These are phyloP conservation scores for Silurus lanzhouensis DNA, from an alignment of 2,797 vertebrate genomes.

Conservation along the genomic window DNA sequence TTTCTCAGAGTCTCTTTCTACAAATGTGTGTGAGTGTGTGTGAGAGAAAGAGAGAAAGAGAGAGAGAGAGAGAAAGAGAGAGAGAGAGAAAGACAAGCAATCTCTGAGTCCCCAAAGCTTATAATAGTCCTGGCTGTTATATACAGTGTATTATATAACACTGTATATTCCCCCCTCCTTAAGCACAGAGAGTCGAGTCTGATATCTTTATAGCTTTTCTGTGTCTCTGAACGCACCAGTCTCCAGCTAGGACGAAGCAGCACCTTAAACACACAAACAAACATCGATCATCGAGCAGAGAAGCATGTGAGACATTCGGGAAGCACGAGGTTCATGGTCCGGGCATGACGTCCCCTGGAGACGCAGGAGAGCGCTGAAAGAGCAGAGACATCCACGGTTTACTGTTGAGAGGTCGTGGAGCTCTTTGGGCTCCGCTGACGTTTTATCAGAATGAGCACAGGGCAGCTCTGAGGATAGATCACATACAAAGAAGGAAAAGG, in stretches of 20 bases:
- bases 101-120: neutral
- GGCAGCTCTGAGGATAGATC: neutral
- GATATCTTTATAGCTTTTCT: conserved; percentile 34
- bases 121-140: conserved; percentile 16
- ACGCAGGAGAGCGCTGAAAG: neutral
- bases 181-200: conserved; percentile 22
- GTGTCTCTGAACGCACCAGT: conserved; percentile 47
- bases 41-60: neutral
- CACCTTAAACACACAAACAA: conserved; percentile 38
- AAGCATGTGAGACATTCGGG: conserved; percentile 27
- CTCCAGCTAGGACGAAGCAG: conserved; percentile 65
- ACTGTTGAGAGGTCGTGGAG: neutral
- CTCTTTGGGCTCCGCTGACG: neutral
- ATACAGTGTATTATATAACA: neutral
- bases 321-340: neutral
- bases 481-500: neutral
- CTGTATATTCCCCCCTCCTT: conserved; percentile 19
- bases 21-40: neutral
- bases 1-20: neutral
- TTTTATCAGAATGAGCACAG: neutral
- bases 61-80: neutral
- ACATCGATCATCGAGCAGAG: conserved; percentile 65
- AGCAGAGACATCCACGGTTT: neutral
- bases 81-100: neutral
- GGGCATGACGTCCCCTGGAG: neutral